These are phyloP conservation scores for Drosophila niveifrons DNA, from an alignment of 2,888 invertebrate genomes.

Conservation along the genomic window DNA sequence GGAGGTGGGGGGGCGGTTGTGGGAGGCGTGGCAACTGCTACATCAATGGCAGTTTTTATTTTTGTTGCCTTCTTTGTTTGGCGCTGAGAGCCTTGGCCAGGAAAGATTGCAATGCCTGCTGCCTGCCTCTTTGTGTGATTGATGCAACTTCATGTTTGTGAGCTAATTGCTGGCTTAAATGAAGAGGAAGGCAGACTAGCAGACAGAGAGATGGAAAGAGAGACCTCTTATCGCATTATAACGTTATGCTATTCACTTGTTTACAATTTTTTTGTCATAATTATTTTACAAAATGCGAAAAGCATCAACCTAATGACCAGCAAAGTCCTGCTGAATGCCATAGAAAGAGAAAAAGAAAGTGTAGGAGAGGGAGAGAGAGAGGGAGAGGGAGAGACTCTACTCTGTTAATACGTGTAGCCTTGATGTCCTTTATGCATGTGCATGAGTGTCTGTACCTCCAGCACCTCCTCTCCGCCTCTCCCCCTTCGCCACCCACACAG, in stretches of 20 bases:
- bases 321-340: conserved; percentile 3
- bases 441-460: conserved; percentile 3
- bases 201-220: background rate
- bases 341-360: background rate
- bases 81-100: conserved; percentile 17
- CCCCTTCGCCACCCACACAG: background rate
- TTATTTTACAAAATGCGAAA: conserved; percentile 50
- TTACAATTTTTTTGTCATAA: conserved; percentile 51
- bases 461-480: background rate
- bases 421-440: conserved; percentile 24
- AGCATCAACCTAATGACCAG: conserved; percentile 31
- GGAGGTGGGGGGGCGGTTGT: background rate
- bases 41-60: conserved; percentile 44
- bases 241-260: conserved; percentile 57
- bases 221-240: conserved; percentile 65
- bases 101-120: conserved; percentile 29
- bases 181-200: background rate
- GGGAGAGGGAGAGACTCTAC: background rate
- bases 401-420: conserved; percentile 9
- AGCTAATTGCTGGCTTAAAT: conserved; percentile 61
- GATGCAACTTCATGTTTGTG: conserved; percentile 69
- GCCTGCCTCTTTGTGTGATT: conserved; percentile 48
- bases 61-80: conserved; percentile 2
- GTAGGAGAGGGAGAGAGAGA: background rate
- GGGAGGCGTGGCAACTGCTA: conserved; percentile 47